Conservation (phyloP, 2,113 vertebrate species). For the Chaenogobius annularis region DNA sequence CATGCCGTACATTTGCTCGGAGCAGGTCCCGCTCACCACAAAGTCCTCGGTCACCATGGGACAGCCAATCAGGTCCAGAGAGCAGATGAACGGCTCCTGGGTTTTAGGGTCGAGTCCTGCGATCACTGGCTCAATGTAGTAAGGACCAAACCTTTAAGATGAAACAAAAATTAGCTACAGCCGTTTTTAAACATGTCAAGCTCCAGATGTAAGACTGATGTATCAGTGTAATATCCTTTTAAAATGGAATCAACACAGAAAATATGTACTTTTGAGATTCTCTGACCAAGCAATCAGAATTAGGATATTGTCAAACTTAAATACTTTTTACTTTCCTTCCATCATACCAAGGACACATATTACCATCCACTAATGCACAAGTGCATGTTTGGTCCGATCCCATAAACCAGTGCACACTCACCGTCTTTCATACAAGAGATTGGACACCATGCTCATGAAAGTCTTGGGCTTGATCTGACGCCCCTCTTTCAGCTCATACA, state of each 20-base stretch:
- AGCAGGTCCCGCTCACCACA: constrained; percentile 93
- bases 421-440: constrained; percentile 93
- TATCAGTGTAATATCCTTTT: too few species aligned
- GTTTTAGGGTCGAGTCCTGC: constrained; percentile 90
- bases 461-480: constrained; percentile 97
- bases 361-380: too few species aligned
- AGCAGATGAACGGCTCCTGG: constrained; percentile 93
- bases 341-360: too few species aligned
- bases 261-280: too few species aligned
- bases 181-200: neutral
- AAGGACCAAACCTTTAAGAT: constrained; percentile 89
- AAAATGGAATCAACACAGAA: neutral
- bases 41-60: constrained; percentile 97
- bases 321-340: too few species aligned
- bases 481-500: constrained; percentile 96
- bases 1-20: constrained; percentile 98
- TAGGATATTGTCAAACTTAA: too few species aligned
- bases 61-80: constrained; percentile 93
- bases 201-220: neutral
- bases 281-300: too few species aligned
- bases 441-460: constrained; percentile 99
- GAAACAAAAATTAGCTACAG: neutral
- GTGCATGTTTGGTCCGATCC: neutral
- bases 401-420: constrained; percentile 48
- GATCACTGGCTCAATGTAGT: constrained; percentile 95